Evolutionary conservation across 2,113 vertebrate species (phyloP).

Genomic region (Crotalus helleri): DNA sequence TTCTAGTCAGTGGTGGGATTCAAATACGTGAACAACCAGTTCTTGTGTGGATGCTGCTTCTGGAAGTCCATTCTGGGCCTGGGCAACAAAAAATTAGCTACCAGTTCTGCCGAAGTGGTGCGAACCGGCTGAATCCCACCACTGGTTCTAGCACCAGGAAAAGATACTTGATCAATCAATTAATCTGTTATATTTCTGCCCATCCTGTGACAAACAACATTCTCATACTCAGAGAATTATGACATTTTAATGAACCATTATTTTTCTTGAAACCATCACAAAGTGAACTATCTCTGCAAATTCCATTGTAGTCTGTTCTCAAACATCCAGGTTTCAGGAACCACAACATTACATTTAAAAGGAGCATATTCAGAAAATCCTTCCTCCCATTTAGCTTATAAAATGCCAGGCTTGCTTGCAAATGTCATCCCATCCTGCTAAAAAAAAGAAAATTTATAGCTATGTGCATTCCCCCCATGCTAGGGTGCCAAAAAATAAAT

Average conservation of each 20-base stretch:
- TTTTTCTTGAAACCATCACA: not conserved
- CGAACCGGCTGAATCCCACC: too few species aligned
- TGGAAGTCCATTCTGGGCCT: too few species aligned
- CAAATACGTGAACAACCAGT: too few species aligned
- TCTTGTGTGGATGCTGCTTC: too few species aligned
- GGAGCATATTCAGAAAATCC: not conserved
- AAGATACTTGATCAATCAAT: not conserved
- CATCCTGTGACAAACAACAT: not conserved
- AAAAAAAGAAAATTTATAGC: not conserved
- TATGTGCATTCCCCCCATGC: not conserved
- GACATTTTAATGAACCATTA: not conserved
- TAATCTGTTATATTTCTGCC: not conserved
- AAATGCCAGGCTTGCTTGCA: not conserved
- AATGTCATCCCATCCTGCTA: not conserved
- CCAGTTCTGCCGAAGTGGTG: too few species aligned
- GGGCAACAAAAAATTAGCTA: too few species aligned
- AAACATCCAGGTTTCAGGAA: not conserved
- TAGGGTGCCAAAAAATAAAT: not conserved
- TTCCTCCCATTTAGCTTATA: not conserved
- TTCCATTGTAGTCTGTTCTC: not conserved
- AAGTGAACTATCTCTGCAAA: not conserved
- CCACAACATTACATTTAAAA: not conserved
- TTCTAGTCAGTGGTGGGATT: too few species aligned
- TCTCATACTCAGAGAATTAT: not conserved
- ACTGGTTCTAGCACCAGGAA: not conserved